phyloP scores from a whole-genome alignment of 2,113 vertebrate species.

The Alaudala cheleensis region DNA sequence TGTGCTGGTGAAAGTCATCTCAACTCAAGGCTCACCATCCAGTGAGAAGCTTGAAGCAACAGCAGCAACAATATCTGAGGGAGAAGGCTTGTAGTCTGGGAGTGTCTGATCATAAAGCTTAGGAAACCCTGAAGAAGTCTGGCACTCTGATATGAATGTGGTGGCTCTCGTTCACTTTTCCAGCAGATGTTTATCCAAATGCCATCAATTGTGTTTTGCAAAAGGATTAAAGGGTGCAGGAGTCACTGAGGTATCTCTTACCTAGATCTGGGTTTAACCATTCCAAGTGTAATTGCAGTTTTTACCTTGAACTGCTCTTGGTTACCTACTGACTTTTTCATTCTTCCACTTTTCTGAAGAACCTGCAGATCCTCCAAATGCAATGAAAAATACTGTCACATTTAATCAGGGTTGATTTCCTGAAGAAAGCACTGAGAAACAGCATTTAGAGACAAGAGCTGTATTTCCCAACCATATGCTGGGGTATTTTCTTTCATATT shows the following conservation, averaged over 20 bases:
- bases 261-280: neutral
- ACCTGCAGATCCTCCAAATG: neutral
- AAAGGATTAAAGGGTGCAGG: neutral
- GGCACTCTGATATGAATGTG: neutral
- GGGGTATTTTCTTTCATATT: slow-evolving; percentile 23
- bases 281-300: neutral
- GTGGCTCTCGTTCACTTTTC: neutral
- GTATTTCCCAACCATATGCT: neutral
- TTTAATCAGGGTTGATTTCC: neutral
- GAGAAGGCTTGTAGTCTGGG: neutral
- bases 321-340: neutral
- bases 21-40: neutral
- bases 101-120: neutral
- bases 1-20: neutral
- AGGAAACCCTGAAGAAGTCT: neutral
- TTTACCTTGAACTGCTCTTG: neutral
- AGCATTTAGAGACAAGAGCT: neutral
- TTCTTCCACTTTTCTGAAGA: neutral
- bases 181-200: neutral
- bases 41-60: neutral
- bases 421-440: neutral
- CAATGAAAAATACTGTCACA: neutral
- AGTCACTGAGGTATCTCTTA: neutral
- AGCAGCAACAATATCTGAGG: neutral
- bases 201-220: neutral